Conservation (phyloP, 2,888 invertebrate genomes). For the Epistrophella euchroma region DNA sequence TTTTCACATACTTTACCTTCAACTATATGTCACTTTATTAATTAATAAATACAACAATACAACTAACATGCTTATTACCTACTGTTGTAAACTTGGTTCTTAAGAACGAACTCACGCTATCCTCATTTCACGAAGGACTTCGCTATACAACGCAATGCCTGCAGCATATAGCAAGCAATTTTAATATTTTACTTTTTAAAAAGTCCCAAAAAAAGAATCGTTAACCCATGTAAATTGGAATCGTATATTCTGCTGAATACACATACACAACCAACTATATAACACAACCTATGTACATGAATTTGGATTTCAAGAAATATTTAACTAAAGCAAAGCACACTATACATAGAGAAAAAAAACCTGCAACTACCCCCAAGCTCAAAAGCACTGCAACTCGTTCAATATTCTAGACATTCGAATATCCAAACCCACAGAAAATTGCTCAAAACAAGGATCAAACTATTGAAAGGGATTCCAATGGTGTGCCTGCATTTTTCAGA, state of each 20-base stretch:
- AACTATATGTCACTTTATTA: no score
- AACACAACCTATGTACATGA: not conserved
- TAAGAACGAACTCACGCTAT: no score
- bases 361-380: slow-evolving; percentile 8
- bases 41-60: no score
- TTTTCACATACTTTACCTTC: no score
- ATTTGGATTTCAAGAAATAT: not conserved
- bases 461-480: slow-evolving; percentile 9
- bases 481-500: not conserved
- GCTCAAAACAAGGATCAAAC: slow-evolving; percentile 13
- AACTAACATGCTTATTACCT: no score
- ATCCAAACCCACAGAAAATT: slow-evolving; percentile 6
- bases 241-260: not conserved
- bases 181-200: not conserved
- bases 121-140: not conserved
- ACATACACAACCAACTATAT: not conserved
- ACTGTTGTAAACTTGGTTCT: no score
- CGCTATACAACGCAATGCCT: not conserved
- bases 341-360: not conserved
- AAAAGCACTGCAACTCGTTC: slow-evolving; percentile 8
- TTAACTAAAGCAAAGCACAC: not conserved
- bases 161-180: slow-evolving; percentile 4
- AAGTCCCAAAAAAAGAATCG: slow-evolving; percentile 6
- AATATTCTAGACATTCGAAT: slow-evolving; percentile 28
- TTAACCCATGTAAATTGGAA: slow-evolving; percentile 1